Base-by-base conservation (phyloP, 2,113 vertebrate species). In the Aphyosemion australe region DNA sequence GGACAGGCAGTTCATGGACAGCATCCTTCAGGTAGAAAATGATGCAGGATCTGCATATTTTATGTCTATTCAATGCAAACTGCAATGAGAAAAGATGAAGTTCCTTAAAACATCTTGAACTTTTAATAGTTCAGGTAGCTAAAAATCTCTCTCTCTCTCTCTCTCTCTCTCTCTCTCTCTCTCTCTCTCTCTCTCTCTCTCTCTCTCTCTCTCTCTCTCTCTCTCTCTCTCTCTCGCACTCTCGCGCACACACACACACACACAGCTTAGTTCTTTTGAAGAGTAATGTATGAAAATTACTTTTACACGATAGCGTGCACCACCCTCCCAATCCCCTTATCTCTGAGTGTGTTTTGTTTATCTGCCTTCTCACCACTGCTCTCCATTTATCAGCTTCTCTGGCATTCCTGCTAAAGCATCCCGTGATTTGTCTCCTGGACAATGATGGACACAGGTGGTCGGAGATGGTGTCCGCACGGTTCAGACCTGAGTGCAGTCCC, bases 371-470 rank as follows among this genome's bases (percentile, higher is more conserved):
- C 69, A 46, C 65, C 47, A 7, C 51, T 52, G 65, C 79, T 76
- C 64, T 72, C 65, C 81, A 82, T 87, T 87, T 74, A 85, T 89
- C 82, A 76, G 69, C 49, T 58, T 61, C 53, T 54, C 61, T 72
- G 69, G 71, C 63, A 53, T 72, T 78, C 76, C 78, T 32, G 74
- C 77, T 76, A 60, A 70, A 82, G 63, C 55, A 14, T 69, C 72
- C 80, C 3, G 46, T 56, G 70, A 83, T 78, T 80, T 31, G 45
- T 74, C 58, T 86, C 64, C 26, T 50, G 61, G 76, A 86, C 74
- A 69, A 61, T 82, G 87, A 85, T 59, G 80, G 88, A 91, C 85
- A 74, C 87, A 88, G 87, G 88, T 89, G 83, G 86, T 82, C 50
- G 53, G 80, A 67, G 56, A 51, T 62, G 81, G 78, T 62, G 78